Conservation (phyloP, 2,797 vertebrate genomes). For the Bovichtus variegatus region DNA sequence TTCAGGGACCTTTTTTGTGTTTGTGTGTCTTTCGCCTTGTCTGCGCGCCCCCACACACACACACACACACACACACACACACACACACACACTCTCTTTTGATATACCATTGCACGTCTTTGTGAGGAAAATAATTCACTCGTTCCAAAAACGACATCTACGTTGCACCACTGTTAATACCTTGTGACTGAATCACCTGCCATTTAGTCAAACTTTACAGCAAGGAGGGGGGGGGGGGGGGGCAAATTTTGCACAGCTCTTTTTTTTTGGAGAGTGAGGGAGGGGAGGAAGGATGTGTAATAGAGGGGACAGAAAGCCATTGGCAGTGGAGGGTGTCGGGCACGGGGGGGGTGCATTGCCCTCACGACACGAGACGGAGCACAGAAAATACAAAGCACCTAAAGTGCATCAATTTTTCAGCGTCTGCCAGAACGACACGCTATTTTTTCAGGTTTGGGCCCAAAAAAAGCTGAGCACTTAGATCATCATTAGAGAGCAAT, state of each 20-base stretch:
- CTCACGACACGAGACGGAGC: slow-evolving; percentile 44
- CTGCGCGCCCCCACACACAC: not conserved
- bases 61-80: too few relatives aligned
- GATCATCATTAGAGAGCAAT: slow-evolving; percentile 76
- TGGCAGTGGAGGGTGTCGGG: slow-evolving; percentile 40
- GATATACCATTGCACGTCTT: slow-evolving; percentile 52
- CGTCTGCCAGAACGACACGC: slow-evolving; percentile 44
- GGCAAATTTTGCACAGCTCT: slow-evolving; percentile 49
- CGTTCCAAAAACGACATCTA: too few relatives aligned
- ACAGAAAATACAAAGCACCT: slow-evolving; percentile 62
- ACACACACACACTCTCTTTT: slow-evolving; percentile 34
- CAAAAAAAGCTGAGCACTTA: slow-evolving; percentile 70
- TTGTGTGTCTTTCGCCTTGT: slow-evolving; percentile 44
- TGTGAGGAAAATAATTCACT: slow-evolving; percentile 62
- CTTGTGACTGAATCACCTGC: slow-evolving; percentile 74
- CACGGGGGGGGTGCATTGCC: slow-evolving; percentile 42
- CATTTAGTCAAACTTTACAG: slow-evolving; percentile 57
- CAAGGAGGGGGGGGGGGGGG: slow-evolving; percentile 7
- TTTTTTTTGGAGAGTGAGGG: slow-evolving; percentile 19
- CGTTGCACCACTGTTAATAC: slow-evolving; percentile 67
- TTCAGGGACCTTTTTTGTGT: slow-evolving; percentile 68
- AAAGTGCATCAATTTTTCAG: slow-evolving; percentile 78
- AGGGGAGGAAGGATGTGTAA: slow-evolving; percentile 44
- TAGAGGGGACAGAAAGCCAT: slow-evolving; percentile 49
- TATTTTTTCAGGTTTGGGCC: slow-evolving; percentile 54